Evolutionary conservation across 2,888 invertebrate genomes (phyloP), one percentile per base, ranked within the genome.

Genomic region (Drosophila macrospina): DNA sequence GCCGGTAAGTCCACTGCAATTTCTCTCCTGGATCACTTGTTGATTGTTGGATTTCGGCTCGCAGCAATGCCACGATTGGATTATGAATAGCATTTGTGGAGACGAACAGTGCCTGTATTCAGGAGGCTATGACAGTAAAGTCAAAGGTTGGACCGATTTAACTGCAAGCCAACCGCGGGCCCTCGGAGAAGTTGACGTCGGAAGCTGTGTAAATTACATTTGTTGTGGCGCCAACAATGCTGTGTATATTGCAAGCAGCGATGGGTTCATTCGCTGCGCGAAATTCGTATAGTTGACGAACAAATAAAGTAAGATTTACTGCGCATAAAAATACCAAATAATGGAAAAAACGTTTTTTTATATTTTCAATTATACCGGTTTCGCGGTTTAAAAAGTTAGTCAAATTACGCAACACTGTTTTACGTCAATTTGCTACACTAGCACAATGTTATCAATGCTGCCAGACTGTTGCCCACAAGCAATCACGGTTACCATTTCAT

Each of bases 31-130:
- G 2, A 20, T 39, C 5, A 1, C n/a, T n/a, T 39, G 10, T 11
- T 37, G n/a, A 30, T 39, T 24, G 1, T 2, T 41, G 11, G 30
- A 5, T 1, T 13, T 24, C 30, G 0, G 8, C 20, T 69, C 61
- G 5, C 37, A 92, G 92, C 76, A 92, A 59, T 90, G 91, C 16
- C 92, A 92, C 66, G 91, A 92, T 61, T 86, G 91, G 91, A 92
- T 92, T 48, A 87, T 92, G 7, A 92, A 90, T 56, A 77, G 88
- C 13, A 86, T 92, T 45, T 90, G 90, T 45, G 91, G 91, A 0
- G 78, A 85, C 48, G 91, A 91, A 0, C 67, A 78, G 15, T 45
- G 56, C 36, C 45, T 92, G 26, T 92, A 90, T 71, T 90, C 91
- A 8, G 92, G 90, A 20, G 92, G 92, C 39, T 92, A 90, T 59